Evolutionary conservation across 1,140 invertebrate genomes (phyloP).

Genomic region (Bombus balteatus): DNA sequence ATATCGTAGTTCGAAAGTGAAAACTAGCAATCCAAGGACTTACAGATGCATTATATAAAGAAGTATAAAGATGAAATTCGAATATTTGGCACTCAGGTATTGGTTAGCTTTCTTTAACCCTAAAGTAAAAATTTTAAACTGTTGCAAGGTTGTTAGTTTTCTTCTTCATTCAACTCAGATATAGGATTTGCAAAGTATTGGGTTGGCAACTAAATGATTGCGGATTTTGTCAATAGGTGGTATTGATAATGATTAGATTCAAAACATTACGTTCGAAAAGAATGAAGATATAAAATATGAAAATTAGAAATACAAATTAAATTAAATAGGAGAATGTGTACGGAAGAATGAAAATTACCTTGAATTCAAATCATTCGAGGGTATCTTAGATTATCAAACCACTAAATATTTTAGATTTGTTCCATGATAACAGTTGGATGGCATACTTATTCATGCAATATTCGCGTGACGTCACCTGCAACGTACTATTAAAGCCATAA

Average conservation of each 20-base stretch:
- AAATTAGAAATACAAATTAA: background rate
- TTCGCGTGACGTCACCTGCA: too few relatives aligned
- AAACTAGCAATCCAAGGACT: background rate
- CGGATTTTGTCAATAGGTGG: too few relatives aligned
- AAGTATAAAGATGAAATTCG: background rate
- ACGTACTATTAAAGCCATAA: too few relatives aligned
- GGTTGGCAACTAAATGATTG: too few relatives aligned
- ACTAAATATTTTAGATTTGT: background rate
- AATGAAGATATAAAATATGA: background rate
- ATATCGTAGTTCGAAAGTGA: conserved; percentile 1
- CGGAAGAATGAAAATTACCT: too few relatives aligned
- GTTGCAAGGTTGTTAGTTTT: background rate
- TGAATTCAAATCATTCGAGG: background rate
- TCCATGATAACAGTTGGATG: too few relatives aligned
- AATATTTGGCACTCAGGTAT: background rate
- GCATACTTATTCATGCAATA: too few relatives aligned
- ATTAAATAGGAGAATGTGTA: background rate
- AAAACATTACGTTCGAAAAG: too few relatives aligned
- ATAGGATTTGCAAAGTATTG: background rate
- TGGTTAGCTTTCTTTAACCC: too few relatives aligned
- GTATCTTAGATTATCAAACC: background rate
- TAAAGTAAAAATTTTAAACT: background rate
- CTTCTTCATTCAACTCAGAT: background rate
- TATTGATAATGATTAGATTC: too few relatives aligned
- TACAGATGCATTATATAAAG: background rate